Evolutionary conservation across 53 echinoderm and acorn worm genomes (phyloP).

Genomic region (Actinopyga echinites): DNA sequence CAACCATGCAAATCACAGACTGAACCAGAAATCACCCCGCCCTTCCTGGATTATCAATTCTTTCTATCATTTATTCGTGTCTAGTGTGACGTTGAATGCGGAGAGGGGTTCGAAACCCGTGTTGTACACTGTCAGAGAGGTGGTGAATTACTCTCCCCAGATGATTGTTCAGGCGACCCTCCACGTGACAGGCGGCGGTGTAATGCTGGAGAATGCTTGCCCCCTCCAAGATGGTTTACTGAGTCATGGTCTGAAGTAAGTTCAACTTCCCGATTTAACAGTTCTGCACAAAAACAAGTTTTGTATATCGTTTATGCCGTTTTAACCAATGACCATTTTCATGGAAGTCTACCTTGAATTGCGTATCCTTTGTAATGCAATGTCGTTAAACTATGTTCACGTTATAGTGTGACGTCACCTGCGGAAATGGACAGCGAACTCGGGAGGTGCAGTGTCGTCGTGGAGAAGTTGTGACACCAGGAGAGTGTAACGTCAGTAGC

Average conservation of each 20-base stretch:
- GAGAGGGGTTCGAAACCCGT: slow-evolving; percentile 20
- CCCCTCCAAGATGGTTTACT: not conserved
- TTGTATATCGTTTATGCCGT: too few species aligned
- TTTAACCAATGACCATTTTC: too few species aligned
- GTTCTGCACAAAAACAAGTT: not conserved
- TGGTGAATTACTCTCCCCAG: slow-evolving; percentile 6
- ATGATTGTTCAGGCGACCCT: not conserved
- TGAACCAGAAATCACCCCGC: not conserved
- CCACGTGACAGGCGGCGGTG: slow-evolving; percentile 14
- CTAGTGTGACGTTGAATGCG: slow-evolving; percentile 20
- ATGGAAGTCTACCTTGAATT: too few species aligned
- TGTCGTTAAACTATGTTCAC: not conserved
- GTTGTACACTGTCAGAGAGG: slow-evolving; percentile 25
- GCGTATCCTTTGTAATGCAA: too few species aligned
- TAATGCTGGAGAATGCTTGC: not conserved
- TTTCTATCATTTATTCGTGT: not conserved
- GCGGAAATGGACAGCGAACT: slow-evolving; percentile 15
- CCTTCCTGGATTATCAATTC: not conserved
- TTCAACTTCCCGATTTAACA: too few species aligned
- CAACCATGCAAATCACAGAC: too few species aligned
- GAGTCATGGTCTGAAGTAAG: slow-evolving; percentile 32
- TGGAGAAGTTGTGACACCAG: not conserved
- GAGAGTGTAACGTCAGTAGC: not conserved
- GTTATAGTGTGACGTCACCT: slow-evolving; percentile 12
- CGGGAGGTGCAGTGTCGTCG: slow-evolving; percentile 12